A percentile compares a stretch with the other conserved stretches of the same genome.
These are phyloP conservation scores for Megalops atlanticus DNA, from an alignment of 2,113 vertebrate species.

Conservation along the genomic window DNA sequence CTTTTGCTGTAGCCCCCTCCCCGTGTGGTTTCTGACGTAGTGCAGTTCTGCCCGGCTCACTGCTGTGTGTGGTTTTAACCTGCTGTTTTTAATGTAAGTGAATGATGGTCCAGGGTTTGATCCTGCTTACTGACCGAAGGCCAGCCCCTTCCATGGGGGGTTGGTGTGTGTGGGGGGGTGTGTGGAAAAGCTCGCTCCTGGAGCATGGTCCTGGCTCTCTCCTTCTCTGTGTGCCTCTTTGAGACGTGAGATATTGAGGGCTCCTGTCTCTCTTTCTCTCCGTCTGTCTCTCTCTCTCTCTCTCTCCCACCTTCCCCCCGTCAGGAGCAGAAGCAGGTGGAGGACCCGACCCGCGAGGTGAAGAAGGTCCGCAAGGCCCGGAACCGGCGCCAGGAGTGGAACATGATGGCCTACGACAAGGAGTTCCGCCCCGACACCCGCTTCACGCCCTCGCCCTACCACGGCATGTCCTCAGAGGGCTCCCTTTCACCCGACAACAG, in stretches of 20 bases:
- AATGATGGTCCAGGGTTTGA: neutral
- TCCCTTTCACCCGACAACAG: constrained; percentile 91
- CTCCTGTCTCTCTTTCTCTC: constrained; percentile 1
- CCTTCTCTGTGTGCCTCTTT: neutral
- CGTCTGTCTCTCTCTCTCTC: neutral
- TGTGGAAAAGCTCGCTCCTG: neutral
- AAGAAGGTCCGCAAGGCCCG: constrained; percentile 93
- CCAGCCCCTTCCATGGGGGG: neutral
- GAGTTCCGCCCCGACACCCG: constrained; percentile 87
- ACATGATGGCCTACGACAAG: constrained; percentile 90
- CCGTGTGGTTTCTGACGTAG: neutral
- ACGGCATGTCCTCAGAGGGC: constrained; percentile 88
- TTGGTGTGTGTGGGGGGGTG: neutral
- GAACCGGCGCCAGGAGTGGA: constrained; percentile 91
- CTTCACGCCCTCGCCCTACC: constrained; percentile 88
- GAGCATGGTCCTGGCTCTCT: neutral
- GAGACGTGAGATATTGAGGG: neutral
- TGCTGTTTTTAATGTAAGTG: neutral
- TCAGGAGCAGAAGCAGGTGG: constrained; percentile 85
- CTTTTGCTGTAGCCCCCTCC: neutral
- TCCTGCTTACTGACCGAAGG: neutral
- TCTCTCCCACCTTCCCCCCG: constrained; percentile 5
- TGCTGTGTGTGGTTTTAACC: neutral
- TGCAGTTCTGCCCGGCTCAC: neutral
- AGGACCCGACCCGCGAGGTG: constrained; percentile 85